Evolutionary conservation across 2,888 invertebrate genomes (phyloP), one percentile per base, ranked within the genome.

Genomic region (Ischnus inquisitorius): DNA sequence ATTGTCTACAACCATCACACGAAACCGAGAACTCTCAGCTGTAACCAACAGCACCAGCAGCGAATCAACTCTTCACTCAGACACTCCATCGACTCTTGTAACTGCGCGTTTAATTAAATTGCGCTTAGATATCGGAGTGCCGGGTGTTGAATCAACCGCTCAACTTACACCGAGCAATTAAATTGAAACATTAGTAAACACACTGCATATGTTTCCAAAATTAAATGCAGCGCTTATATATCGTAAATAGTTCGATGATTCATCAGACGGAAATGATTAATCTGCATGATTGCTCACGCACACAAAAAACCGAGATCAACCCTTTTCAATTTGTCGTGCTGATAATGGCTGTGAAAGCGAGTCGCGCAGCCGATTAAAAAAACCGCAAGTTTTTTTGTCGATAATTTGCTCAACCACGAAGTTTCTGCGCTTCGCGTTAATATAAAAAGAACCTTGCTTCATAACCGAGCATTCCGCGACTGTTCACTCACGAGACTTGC

Each of bases 31-130:
- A 69, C 46, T 83, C 84, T 86, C 88, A 83, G 64, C 76, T 65
- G 54, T 67, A 69, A 12, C 54, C 41, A 22, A 19, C 46, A 34
- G 75, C 51, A 25, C 25, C 64, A 57, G 64, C 48, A 69, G 74
- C 71, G 78, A 82, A 57, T 43, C 60, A 57, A 79, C 54, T 64
- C 76, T 60, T 69, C 78, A 64, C 54, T 74, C 43, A 69, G 72
- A 87, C 89, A 90, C 91, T 92, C 91, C 87, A 90, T 91, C 91
- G 90, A 90, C 88, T 91, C 91, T 92, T 88, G 88, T 89, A 92
- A 89, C 91, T 80, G 22, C 65, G 28, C 62, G 46, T 74, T 68
- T 54, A 74, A 74, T 74, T 62, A 74, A 60, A 54, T 62, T 74
- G 43, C 62, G 43, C 28, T 12, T 10, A 28, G 60, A 46, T 72